Base-by-base conservation (phyloP, 2,113 vertebrate genomes). In the Panthera leo region DNA sequence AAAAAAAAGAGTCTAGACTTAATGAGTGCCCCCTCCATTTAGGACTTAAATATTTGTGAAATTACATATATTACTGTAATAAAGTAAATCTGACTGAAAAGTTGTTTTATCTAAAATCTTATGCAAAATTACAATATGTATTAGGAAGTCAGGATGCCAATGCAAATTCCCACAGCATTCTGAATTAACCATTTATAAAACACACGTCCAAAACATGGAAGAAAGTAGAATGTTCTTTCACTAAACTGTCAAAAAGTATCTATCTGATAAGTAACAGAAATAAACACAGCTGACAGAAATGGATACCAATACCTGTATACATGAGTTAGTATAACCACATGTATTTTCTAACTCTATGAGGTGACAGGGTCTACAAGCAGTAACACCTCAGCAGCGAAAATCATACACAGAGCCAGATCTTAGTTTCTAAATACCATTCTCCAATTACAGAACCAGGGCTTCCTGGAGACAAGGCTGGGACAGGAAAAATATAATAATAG, bases 101-200 rank as follows among this genome's bases (percentile, higher is more conserved):
- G 51, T 76, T 79, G 12, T 85, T 84, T 91, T 89, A 84, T 61
- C 61, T 95, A 96, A 91, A 95, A 91, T 4, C 13, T n/a, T 95
- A 96, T 29, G 34, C 53, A 95, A 88, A 85, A 85, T 75, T 82
- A 29, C 67, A 85, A 14, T 73, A 96, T 51, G 73, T 75, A 78
- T 13, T 85, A 5, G n/a, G 39, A 94, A 95, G 58, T 93, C 23
- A 85, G 45, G 61, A 91, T 58, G 71, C n/a, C 9, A 73, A 85
- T 73, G 48, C 65, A 95, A 96, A 97, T 85, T 80, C 53, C 9
- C 34, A 84, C 21, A 94, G 58, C 71, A 92, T 79, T 89, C 58
- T 76, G 39, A 94, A 82, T 75, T 70, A 95, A 94, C 16, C 27
- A 78, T 80, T 85, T 89, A 85, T 70, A 85, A 3, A 95, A 73